phyloP scores from a whole-genome alignment of 2,797 vertebrate genomes.

The Acanthurus tractus region DNA sequence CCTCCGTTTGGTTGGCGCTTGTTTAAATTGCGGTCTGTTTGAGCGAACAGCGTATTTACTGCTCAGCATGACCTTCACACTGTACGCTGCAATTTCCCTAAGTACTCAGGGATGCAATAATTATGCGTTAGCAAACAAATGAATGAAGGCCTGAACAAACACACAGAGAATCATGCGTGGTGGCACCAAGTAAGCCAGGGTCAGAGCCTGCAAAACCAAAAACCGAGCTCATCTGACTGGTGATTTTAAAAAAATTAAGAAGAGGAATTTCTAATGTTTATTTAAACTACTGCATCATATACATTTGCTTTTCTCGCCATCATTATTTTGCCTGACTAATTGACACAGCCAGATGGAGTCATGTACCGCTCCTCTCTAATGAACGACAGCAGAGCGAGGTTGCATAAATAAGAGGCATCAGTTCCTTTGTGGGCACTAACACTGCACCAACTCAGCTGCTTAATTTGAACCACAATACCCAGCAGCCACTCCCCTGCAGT shows the following conservation, averaged over 20 bases:
- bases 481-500: constrained; percentile 20
- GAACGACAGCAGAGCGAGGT: constrained; percentile 26
- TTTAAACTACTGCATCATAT: constrained; percentile 6
- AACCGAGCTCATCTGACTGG: background rate
- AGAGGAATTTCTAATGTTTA: background rate
- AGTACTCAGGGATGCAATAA: constrained; percentile 58
- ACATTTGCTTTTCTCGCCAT: background rate
- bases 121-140: constrained; percentile 63
- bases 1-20: constrained; percentile 25
- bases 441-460: constrained; percentile 35
- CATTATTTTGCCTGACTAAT: constrained; percentile 25
- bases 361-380: constrained; percentile 29
- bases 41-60: constrained; percentile 46
- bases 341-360: constrained; percentile 39
- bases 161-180: constrained; percentile 5
- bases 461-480: constrained; percentile 19
- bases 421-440: constrained; percentile 31
- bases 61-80: constrained; percentile 64
- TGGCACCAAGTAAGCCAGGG: background rate
- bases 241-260: background rate
- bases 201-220: background rate
- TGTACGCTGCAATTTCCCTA: constrained; percentile 63
- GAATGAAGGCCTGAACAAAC: constrained; percentile 59
- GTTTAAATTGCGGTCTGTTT: constrained; percentile 54
- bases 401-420: constrained; percentile 42